A percentile compares a stretch with the other conserved stretches of the same genome.
These are phyloP conservation scores for Eurosta solidaginis DNA, from an alignment of 1,140 invertebrate species.

Conservation along the genomic window DNA sequence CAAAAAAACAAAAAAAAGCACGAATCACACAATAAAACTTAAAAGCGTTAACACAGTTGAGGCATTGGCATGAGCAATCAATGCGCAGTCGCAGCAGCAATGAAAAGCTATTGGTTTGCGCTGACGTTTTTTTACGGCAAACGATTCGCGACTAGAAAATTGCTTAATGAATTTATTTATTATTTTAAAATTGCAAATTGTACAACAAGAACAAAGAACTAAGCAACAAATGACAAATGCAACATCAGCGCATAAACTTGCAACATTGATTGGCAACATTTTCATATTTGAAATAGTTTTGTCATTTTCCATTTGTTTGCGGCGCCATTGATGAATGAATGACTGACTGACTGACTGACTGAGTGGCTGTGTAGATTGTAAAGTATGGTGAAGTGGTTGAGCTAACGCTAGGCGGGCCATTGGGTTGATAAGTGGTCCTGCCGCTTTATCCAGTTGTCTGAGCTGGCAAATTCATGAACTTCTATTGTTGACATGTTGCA, in stretches of 20 bases:
- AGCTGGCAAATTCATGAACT: not conserved
- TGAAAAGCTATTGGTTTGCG: too few relatives aligned
- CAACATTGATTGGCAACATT: not conserved
- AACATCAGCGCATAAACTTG: not conserved
- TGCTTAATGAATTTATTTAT: slow-evolving; percentile 17
- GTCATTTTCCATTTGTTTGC: slow-evolving; percentile 21
- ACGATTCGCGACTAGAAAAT: not conserved
- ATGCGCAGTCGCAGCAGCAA: not conserved
- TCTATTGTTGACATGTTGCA: not conserved
- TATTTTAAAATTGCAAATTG: slow-evolving; percentile 24
- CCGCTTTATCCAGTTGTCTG: not conserved
- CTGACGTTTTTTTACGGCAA: too few relatives aligned
- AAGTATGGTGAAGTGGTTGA: too few relatives aligned
- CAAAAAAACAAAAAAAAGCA: not conserved
- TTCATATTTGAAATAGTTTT: slow-evolving; percentile 24
- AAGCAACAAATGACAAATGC: not conserved
- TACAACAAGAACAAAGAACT: not conserved
- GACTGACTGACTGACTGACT: not conserved
- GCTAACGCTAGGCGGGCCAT: not conserved
- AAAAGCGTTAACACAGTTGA: not conserved
- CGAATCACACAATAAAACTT: not conserved
- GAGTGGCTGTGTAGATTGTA: too few relatives aligned
- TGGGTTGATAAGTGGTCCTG: not conserved
- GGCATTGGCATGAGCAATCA: not conserved
- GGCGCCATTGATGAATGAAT: not conserved